A percentile compares a stretch with the other conserved stretches of the same genome.
These are phyloP conservation scores for Beris chalybata DNA, from an alignment of 2,888 invertebrate genomes.

Conservation along the genomic window DNA sequence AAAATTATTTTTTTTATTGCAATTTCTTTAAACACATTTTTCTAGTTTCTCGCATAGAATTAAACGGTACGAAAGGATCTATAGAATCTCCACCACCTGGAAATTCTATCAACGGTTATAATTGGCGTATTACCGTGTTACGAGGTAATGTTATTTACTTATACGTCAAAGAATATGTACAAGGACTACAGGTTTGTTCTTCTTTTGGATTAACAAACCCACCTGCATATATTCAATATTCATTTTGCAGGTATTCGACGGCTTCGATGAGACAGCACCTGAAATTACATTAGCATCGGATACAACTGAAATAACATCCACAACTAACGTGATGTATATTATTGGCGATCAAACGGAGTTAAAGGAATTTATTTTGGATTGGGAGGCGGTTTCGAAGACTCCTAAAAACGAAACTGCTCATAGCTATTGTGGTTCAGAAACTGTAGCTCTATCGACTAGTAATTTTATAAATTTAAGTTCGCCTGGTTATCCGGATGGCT, in stretches of 20 bases:
- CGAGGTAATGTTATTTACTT: constrained; percentile 43
- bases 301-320: constrained; percentile 58
- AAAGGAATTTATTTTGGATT: constrained; percentile 47
- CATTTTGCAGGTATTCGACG: constrained; percentile 69
- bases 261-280: constrained; percentile 67
- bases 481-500: constrained; percentile 75
- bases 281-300: constrained; percentile 42
- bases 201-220: background rate
- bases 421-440: constrained; percentile 44
- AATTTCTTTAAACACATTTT: background rate
- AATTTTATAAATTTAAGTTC: constrained; percentile 59
- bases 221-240: background rate
- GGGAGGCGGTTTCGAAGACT: constrained; percentile 45
- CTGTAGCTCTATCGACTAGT: constrained; percentile 44
- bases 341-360: constrained; percentile 44
- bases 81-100: constrained; percentile 46
- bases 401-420: constrained; percentile 43
- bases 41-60: constrained; percentile 41
- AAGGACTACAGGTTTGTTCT: constrained; percentile 45
- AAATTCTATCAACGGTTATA: constrained; percentile 42
- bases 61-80: constrained; percentile 45
- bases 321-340: constrained; percentile 67
- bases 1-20: background rate
- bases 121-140: constrained; percentile 48
- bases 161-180: constrained; percentile 47